Base-by-base conservation (phyloP, 92 coral and sea anemone genomes). In the Epizoanthus illoricatus region DNA sequence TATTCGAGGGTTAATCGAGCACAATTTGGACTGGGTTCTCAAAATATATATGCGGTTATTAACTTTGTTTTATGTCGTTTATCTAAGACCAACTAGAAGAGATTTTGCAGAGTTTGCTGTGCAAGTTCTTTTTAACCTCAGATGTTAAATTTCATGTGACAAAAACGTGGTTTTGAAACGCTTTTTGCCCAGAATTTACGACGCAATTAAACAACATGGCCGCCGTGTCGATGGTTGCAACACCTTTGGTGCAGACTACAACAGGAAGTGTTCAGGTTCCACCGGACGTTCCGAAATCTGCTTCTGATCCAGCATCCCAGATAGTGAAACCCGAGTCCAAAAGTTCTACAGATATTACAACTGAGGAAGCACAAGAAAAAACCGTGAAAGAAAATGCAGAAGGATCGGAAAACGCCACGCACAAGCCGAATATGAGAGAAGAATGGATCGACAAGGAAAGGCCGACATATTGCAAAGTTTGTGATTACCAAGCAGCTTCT, bases 401-500 rank as follows among this genome's bases (percentile, higher is more conserved):
- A 49, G 70, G 42, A 49, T 47, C 82, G 55, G 65, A 74, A 15
- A 72, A 59, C 36, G 59, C 75, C 18, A 70, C 59, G 62, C 83
- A 42, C 13, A 40, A 55, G 62, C 78, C 84, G 21, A 92, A 92
- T 69, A 88, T 86, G 8, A 80, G 94, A 69, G 84, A 92, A 76
- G 92, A 92, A 11, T 92, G 97, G 97, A 83, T 93, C 45, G 94
- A 93, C 43, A 71, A 47, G 16, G 74, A 85, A 62, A 86, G 71
- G 56, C 93, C 97, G 41, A 74, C 87, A 49, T 88, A 42, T 60
- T 97, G 99, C 66, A 93, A 97, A 87, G 92, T 90, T 33, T 97
- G 99, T 80, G 94, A 94, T 75, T 94, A 70, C 83, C 90, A 84
- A 54, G 93, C 93, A 33, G 85, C 71, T 21, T 74, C 89, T 55